Evolutionary conservation across 2,888 invertebrate genomes (phyloP).

Genomic region (Ariolimax columbianus): DNA sequence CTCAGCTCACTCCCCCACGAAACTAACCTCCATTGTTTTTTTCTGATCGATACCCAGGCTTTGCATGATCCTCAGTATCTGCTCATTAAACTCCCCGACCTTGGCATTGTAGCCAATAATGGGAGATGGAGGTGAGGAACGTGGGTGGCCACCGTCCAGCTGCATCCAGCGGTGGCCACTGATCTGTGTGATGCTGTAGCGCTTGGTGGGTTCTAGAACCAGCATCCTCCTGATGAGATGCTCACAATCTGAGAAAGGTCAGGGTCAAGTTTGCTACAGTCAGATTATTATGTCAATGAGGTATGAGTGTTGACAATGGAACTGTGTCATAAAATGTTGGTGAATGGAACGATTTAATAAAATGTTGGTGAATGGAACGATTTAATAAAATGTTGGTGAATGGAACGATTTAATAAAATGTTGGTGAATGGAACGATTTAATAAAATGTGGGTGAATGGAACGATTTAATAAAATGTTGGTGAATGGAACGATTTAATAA

Average conservation of each 20-base stretch:
- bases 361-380: too few species aligned
- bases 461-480: too few species aligned
- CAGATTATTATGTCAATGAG: background rate
- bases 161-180: conserved; percentile 94
- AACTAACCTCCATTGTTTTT: conserved; percentile 90
- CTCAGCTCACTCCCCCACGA: too few species aligned
- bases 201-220: conserved; percentile 92
- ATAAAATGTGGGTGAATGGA: too few species aligned
- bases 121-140: conserved; percentile 71
- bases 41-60: conserved; percentile 94
- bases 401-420: too few species aligned
- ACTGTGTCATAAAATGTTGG: too few species aligned
- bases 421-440: too few species aligned
- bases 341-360: too few species aligned
- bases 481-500: too few species aligned
- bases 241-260: conserved; percentile 89
- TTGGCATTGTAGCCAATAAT: conserved; percentile 73
- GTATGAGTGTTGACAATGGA: background rate
- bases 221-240: conserved; percentile 96
- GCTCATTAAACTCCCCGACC: conserved; percentile 90
- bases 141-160: conserved; percentile 65
- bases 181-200: conserved; percentile 93
- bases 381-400: too few species aligned
- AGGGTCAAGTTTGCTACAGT: background rate
- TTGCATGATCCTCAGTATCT: conserved; percentile 94